Conservation (phyloP, 2,797 vertebrate genomes). For the Pseudopleuronectes americanus region DNA sequence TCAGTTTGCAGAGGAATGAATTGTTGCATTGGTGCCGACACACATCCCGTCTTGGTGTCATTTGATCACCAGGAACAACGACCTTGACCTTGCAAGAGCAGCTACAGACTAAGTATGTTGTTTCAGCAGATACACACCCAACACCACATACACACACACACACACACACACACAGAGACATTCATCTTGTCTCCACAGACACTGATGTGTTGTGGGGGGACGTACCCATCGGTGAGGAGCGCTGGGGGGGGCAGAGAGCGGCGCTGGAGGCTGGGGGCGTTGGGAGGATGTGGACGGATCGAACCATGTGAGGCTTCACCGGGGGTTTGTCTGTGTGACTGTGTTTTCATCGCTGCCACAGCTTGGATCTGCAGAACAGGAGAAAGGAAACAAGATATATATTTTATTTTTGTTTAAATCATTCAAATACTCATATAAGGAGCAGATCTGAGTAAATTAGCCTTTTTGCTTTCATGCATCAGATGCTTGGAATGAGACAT, state of each 20-base stretch:
- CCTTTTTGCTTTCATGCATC: too few species aligned
- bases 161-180: too few species aligned
- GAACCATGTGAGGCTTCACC: slow-evolving; percentile 80
- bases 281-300: slow-evolving; percentile 68
- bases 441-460: too few species aligned
- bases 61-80: not conserved
- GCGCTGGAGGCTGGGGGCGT: slow-evolving; percentile 78
- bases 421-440: too few species aligned
- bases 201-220: not conserved
- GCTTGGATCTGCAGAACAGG: slow-evolving; percentile 81
- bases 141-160: too few species aligned
- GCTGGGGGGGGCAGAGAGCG: slow-evolving; percentile 87
- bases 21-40: not conserved
- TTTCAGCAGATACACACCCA: too few species aligned
- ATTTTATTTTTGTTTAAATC: too few species aligned
- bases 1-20: not conserved
- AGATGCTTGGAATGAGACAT: too few species aligned
- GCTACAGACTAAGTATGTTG: not conserved
- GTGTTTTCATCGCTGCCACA: slow-evolving; percentile 85
- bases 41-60: not conserved
- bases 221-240: slow-evolving; percentile 85
- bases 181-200: too few species aligned
- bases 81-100: not conserved
- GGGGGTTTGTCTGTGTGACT: slow-evolving; percentile 71
- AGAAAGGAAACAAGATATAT: not conserved